Evolutionary conservation across 2,888 invertebrate genomes (phyloP).

Genomic region (Drosophila kanekoi): DNA sequence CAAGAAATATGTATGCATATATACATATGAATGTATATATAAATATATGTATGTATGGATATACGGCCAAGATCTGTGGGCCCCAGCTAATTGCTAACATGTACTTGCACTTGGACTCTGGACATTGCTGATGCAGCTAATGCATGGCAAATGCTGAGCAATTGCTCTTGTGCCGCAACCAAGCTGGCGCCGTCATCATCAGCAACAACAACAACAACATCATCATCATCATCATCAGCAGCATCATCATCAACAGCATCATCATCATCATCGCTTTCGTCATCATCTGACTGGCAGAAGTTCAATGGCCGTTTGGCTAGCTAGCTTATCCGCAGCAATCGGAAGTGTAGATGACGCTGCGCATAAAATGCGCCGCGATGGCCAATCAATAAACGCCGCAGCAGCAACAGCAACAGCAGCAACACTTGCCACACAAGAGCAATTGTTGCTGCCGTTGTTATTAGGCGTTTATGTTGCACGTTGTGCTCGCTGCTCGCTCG

Average conservation of each 20-base stretch:
- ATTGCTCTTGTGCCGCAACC: constrained; percentile 23
- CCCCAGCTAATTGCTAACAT: constrained; percentile 47
- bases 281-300: constrained; percentile 13
- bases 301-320: constrained; percentile 44
- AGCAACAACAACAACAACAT: constrained; percentile 23
- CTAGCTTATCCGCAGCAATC: constrained; percentile 53
- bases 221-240: constrained; percentile 23
- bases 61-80: constrained; percentile 5
- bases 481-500: constrained; percentile 15
- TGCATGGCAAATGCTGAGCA: constrained; percentile 51
- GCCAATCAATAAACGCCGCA: constrained; percentile 62
- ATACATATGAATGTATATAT: background rate
- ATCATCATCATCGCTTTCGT: constrained; percentile 18
- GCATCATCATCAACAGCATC: constrained; percentile 13
- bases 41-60: background rate
- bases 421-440: constrained; percentile 46
- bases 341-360: constrained; percentile 65
- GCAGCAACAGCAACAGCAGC: constrained; percentile 16
- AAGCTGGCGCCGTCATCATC: constrained; percentile 24
- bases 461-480: too few species aligned
- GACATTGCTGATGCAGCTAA: constrained; percentile 23
- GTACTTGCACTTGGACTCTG: constrained; percentile 42
- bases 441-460: constrained; percentile 45
- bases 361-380: constrained; percentile 38
- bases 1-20: background rate